phyloP scores from a whole-genome alignment of 2,797 vertebrate genomes.

The Acanthiza pusilla region DNA sequence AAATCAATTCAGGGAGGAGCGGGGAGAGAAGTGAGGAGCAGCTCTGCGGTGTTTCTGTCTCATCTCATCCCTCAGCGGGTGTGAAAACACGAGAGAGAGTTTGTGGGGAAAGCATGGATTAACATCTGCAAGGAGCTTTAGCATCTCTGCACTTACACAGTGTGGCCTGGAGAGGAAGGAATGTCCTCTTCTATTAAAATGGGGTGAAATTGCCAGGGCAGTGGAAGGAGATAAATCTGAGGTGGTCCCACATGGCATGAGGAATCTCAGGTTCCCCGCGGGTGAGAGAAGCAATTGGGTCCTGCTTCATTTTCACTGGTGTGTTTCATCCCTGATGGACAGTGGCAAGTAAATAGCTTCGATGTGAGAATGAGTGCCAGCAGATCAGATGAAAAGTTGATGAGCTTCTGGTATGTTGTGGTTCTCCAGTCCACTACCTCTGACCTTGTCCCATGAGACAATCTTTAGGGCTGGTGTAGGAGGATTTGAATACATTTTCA shows the following conservation, averaged over 20 bases:
- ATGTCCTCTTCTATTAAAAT: neutral
- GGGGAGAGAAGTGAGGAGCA: neutral
- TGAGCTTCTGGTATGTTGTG: fast-evolving
- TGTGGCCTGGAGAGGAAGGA: neutral
- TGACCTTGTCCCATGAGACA: neutral
- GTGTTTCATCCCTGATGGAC: neutral
- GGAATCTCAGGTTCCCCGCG: neutral
- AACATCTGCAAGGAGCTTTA: neutral
- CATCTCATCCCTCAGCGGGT: neutral
- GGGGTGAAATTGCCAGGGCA: neutral
- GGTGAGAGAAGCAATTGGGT: neutral
- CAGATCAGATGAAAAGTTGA: neutral
- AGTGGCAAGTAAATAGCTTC: neutral
- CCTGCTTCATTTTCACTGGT: neutral
- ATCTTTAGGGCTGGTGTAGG: neutral
- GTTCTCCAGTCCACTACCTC: neutral
- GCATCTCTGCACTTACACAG: fast-evolving
- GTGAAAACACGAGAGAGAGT: neutral
- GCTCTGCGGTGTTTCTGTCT: neutral
- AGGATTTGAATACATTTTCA: neutral
- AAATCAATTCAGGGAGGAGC: neutral
- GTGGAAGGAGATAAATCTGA: neutral
- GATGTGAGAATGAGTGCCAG: neutral
- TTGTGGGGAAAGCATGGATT: neutral
- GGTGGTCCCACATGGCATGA: neutral